Percentiles rank a stretch among this genome's conserved stretches.
phyloP scores from a whole-genome alignment of 2,888 invertebrate genomes.

The Nemurella pictetii region DNA sequence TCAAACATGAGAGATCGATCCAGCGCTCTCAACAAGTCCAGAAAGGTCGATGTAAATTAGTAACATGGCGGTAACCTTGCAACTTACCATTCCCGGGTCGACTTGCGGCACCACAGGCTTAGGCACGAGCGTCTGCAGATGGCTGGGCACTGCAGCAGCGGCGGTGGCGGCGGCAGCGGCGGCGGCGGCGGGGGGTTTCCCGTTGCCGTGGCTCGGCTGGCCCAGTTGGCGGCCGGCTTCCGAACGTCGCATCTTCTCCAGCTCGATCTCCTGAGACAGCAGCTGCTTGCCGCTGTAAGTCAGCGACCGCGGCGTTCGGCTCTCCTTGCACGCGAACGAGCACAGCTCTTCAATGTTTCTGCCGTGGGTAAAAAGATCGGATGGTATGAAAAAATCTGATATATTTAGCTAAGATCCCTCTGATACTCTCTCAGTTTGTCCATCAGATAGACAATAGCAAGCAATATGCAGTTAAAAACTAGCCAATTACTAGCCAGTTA shows the following conservation, averaged over 20 bases:
- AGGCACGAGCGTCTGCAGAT: slow-evolving; percentile 69
- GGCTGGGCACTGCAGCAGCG: slow-evolving; percentile 62
- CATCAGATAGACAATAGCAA: too few species aligned
- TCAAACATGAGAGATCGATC: too few species aligned
- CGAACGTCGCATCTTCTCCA: slow-evolving; percentile 71
- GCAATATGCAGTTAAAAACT: too few species aligned
- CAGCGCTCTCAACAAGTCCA: too few species aligned
- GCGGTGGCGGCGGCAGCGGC: slow-evolving; percentile 42
- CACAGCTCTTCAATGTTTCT: slow-evolving; percentile 71
- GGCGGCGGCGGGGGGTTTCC: slow-evolving; percentile 15
- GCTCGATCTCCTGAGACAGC: slow-evolving; percentile 78
- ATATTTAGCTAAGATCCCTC: too few species aligned
- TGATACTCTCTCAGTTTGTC: too few species aligned
- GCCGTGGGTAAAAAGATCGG: slow-evolving; percentile 43
- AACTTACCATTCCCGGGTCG: slow-evolving; percentile 9
- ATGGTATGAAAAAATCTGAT: background rate
- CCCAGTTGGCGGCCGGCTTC: slow-evolving; percentile 41
- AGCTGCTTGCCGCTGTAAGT: slow-evolving; percentile 76
- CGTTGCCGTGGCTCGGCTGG: background rate
- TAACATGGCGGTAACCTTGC: too few species aligned
- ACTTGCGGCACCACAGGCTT: slow-evolving; percentile 51
- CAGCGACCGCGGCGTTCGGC: slow-evolving; percentile 51
- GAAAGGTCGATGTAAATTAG: too few species aligned
- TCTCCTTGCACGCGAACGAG: slow-evolving; percentile 49
- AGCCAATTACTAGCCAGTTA: too few species aligned